Percentiles rank a stretch among this genome's conserved stretches.
These are phyloP conservation scores for Alouatta caraya DNA, from an alignment of 2,797 vertebrate species.

Conservation along the genomic window DNA sequence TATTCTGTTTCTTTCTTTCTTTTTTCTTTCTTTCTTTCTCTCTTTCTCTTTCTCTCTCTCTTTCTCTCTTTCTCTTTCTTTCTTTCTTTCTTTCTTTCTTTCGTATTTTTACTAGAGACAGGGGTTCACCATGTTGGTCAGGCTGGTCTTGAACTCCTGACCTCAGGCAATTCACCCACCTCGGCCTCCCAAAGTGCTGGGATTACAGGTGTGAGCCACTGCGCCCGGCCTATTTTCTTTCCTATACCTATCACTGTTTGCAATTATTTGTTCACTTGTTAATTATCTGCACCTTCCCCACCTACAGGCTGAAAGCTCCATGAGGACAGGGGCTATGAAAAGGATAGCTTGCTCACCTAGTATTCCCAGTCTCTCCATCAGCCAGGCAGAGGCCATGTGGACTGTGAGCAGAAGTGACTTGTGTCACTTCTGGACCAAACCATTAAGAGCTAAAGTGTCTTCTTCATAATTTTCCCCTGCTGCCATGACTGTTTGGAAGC, in stretches of 20 bases:
- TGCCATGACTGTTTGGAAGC: background rate
- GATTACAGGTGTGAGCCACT: background rate
- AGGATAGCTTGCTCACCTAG: background rate
- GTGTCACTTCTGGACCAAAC: background rate
- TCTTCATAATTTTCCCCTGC: background rate
- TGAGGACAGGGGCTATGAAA: background rate
- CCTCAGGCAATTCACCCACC: background rate
- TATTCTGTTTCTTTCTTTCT: too few relatives aligned
- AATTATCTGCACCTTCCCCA: background rate
- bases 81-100: too few relatives aligned
- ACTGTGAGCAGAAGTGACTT: background rate
- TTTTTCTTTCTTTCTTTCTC: too few relatives aligned
- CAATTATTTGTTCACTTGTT: background rate
- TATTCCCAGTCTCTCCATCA: background rate
- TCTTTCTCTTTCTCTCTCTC: too few relatives aligned
- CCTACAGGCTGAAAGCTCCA: background rate
- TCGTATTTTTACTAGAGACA: too few relatives aligned
- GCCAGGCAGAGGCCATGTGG: background rate
- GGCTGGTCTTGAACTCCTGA: background rate
- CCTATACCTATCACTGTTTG: background rate
- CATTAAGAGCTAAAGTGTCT: background rate
- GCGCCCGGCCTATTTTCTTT: background rate
- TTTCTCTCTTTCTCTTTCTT: too few relatives aligned
- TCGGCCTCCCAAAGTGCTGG: too few relatives aligned
- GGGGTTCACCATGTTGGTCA: too few relatives aligned